Percentiles rank a stretch among this genome's conserved stretches.
Conservation (phyloP, 37 sponge, comb jelly and placozoan species). For the Petrosia ficiformis region DNA sequence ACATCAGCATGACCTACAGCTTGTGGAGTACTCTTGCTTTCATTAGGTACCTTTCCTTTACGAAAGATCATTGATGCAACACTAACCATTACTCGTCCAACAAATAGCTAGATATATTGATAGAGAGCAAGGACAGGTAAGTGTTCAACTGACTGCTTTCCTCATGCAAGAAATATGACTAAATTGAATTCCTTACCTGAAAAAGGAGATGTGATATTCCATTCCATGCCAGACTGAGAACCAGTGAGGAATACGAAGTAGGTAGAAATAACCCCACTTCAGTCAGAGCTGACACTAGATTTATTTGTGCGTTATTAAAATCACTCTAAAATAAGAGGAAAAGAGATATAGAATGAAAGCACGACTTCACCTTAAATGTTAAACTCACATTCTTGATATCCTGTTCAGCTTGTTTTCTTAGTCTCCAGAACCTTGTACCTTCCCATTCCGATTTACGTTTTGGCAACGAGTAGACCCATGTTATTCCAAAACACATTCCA, state of each 20-base stretch:
- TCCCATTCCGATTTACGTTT: slow-evolving; percentile 3
- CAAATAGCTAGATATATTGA: slow-evolving; percentile 15
- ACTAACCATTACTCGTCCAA: slow-evolving; percentile 38
- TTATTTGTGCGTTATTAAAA: slow-evolving; percentile 19
- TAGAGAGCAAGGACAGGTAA: background rate
- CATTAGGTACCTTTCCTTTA: too few species aligned
- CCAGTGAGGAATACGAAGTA: slow-evolving; percentile 23
- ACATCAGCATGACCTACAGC: slow-evolving; percentile 8
- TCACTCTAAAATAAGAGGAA: slow-evolving; percentile 37
- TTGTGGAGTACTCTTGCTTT: too few species aligned
- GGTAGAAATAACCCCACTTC: slow-evolving; percentile 55
- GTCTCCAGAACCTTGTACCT: slow-evolving; percentile 50
- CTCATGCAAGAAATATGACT: background rate
- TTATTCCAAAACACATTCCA: slow-evolving; percentile 54
- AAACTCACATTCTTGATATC: slow-evolving; percentile 53
- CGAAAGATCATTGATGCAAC: slow-evolving; percentile 8
- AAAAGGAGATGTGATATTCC: slow-evolving; percentile 36
- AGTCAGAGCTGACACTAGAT: slow-evolving; percentile 40
- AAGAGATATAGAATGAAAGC: background rate
- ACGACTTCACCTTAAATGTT: background rate
- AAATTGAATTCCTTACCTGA: slow-evolving; percentile 24
- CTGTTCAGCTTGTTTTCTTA: slow-evolving; percentile 49
- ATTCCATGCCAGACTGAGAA: slow-evolving; percentile 54
- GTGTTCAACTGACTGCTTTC: too few species aligned
- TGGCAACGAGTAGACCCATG: slow-evolving; percentile 45